phyloP scores from a whole-genome alignment of 2,888 invertebrate species.

The Leptinotarsa tumamoca region DNA sequence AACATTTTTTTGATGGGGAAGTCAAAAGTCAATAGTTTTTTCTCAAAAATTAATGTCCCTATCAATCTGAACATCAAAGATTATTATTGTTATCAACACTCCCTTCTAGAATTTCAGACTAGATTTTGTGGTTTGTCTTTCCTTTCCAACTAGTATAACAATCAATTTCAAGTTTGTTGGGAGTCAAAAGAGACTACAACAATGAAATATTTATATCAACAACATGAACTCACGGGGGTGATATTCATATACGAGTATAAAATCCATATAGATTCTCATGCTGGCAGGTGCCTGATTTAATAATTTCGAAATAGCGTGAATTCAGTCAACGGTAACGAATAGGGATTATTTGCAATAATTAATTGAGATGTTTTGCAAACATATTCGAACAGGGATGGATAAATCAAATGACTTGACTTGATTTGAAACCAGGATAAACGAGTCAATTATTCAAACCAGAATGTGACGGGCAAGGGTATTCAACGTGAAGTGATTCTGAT shows the following conservation, averaged over 20 bases:
- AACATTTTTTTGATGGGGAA: no score
- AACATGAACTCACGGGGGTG: background rate
- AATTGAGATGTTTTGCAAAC: slow-evolving; percentile 13
- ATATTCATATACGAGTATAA: background rate
- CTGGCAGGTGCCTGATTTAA: background rate
- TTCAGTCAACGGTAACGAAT: slow-evolving; percentile 7
- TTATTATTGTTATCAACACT: no score
- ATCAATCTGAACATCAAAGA: no score
- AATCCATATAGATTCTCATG: background rate
- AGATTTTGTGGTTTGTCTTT: no score
- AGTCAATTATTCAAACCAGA: background rate
- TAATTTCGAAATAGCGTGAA: slow-evolving; percentile 9
- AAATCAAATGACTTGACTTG: background rate
- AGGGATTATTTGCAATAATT: slow-evolving; percentile 3
- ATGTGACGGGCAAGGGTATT: background rate
- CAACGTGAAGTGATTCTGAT: no score
- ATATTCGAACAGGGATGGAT: background rate
- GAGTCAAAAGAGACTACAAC: no score
- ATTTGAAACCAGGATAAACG: background rate
- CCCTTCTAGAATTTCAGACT: no score
- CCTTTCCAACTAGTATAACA: no score
- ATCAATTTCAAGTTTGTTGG: no score
- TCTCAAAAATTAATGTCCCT: no score
- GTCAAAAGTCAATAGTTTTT: no score
- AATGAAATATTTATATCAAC: no score